Evolutionary conservation across 2,888 invertebrate genomes (phyloP).

Genomic region (Drosophila longiperda): DNA sequence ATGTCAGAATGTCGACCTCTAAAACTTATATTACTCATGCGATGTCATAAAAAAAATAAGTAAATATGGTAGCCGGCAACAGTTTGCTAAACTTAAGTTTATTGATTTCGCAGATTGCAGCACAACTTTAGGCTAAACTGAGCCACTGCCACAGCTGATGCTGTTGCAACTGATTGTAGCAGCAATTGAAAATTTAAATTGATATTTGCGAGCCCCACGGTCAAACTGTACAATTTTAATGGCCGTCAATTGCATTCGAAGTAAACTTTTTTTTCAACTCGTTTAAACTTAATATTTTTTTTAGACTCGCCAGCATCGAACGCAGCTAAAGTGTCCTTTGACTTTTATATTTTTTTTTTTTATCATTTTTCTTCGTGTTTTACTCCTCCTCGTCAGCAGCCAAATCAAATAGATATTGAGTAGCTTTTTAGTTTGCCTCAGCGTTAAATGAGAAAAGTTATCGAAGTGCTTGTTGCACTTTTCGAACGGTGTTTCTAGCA

Average conservation of each 20-base stretch:
- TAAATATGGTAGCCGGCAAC: constrained; percentile 58
- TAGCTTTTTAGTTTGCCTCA: constrained; percentile 76
- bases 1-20: constrained; percentile 37
- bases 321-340: constrained; percentile 63
- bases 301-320: constrained; percentile 33
- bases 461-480: constrained; percentile 76
- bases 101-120: constrained; percentile 50
- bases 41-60: constrained; percentile 25
- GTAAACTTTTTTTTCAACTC: constrained; percentile 49
- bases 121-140: constrained; percentile 49
- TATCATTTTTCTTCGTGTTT: constrained; percentile 21
- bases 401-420: constrained; percentile 77
- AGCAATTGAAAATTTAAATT: constrained; percentile 79
- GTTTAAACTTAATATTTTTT: constrained; percentile 75
- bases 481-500: constrained; percentile 42
- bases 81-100: constrained; percentile 47
- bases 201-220: constrained; percentile 54
- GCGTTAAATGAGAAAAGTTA: constrained; percentile 80
- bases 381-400: constrained; percentile 7
- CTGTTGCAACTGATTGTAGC: constrained; percentile 38
- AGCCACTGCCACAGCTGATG: constrained; percentile 25
- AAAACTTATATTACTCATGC: constrained; percentile 26
- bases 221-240: constrained; percentile 64
- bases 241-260: constrained; percentile 60
- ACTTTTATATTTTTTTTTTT: neutral